phyloP scores from a whole-genome alignment of 2,797 vertebrate genomes.

The Alosa sapidissima region DNA sequence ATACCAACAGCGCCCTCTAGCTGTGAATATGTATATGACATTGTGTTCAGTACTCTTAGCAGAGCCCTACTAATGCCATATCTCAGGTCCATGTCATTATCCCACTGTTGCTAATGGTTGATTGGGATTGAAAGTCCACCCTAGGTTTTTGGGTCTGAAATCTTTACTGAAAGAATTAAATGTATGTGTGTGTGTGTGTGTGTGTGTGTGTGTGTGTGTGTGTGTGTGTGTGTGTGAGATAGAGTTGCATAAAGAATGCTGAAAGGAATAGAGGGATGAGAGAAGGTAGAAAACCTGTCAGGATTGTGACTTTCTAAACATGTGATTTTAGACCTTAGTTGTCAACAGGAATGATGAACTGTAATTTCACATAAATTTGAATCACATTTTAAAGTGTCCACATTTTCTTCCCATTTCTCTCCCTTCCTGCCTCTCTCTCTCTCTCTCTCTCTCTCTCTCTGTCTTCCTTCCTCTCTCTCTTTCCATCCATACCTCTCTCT shows the following conservation, averaged over 20 bases:
- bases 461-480: neutral
- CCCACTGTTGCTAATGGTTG: neutral
- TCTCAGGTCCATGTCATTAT: neutral
- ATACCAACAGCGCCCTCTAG: neutral
- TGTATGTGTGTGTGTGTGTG: too few species aligned
- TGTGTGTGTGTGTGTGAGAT: neutral
- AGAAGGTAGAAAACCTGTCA: neutral
- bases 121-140: too few species aligned
- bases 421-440: neutral
- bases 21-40: neutral
- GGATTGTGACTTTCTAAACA: neutral
- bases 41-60: neutral
- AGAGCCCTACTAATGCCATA: neutral
- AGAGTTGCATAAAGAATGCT: too few species aligned
- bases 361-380: too few species aligned
- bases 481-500: neutral
- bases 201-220: too few species aligned
- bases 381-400: neutral
- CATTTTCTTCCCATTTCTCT: neutral
- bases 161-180: neutral
- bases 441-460: neutral
- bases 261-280: too few species aligned
- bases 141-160: neutral
- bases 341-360: neutral
- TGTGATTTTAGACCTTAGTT: neutral